Base-by-base conservation (phyloP, 2,888 invertebrate genomes). In the Strigamia crassipes region DNA sequence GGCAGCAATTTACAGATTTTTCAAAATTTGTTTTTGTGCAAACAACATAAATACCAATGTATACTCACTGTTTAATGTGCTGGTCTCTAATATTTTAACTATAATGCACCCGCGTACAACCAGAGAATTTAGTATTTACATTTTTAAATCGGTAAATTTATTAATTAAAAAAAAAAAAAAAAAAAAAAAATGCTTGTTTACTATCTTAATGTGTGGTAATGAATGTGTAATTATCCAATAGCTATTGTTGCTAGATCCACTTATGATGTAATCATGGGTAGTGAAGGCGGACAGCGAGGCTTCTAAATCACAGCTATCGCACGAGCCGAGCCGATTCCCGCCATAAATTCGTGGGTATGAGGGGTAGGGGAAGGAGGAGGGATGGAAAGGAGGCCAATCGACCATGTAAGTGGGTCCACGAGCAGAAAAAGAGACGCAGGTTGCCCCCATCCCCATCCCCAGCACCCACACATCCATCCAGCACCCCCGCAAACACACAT, bases 201-300 rank as follows among this genome's bases (percentile, higher is more conserved):
- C 13, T 46, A 13, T 10, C 42, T 46, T 46, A 46, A 61, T 61
- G 21, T 15, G 61, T 61, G 61, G 61, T 61, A n/a, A 61, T 61
- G 61, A 61, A 61, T 61, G 61, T 61, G 10, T 61, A 61, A 61
- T 61, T 61, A 18, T 61, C 61, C 61, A 61, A 18, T 61, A 18
- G 18, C 21, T 18, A 61, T 61, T 61, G 61, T 61, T 61, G 23
- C 21, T 15, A 18, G 21, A 61, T 61, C 21, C 61, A 61, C 61
- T 61, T 61, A 61, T 61, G 61, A 61, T 61, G 61, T 61, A 61
- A 61, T 61, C 61, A 61, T 61, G 61, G 61, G 61, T 61, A 61
- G 61, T 23, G 61, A 61, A n/a, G 61, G 61, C 61, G 61, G 61
- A 61, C 61, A 61, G 61, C 61, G 61, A 61, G 23, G 61, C 61